Evolutionary conservation across 2,113 vertebrate genomes (phyloP), one percentile per base, ranked within the genome.

Genomic region (Hippocampus zosterae): DNA sequence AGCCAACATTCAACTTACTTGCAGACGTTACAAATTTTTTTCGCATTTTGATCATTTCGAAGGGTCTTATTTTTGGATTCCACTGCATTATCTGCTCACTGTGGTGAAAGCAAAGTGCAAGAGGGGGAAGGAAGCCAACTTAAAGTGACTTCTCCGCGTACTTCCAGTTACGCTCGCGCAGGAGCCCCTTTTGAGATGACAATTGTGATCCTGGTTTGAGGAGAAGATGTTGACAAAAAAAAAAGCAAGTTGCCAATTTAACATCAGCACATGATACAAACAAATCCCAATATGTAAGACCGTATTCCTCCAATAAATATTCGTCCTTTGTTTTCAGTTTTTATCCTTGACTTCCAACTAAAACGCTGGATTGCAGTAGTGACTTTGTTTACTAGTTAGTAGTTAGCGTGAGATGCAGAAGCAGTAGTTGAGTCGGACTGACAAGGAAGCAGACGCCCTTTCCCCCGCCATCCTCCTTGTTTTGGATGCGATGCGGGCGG

Each of bases 291-390:
- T 60, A 76, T 83, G 79, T 82, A 82, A 91, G 79, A 89, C 81
- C 76, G 84, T 75, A 81, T 80, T 78, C 81, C 82, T 85, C 81
- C 86, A 91, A 93, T 91, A 92, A 91, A 93, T 92, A 93, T 81
- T 86, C 80, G 77, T 80, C 77, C 74, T 86, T 86, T 84, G 71
- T 70, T 81, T 78, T 87, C 79, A 85, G 73, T 83, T 86, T 79
- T 10, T 1, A 23, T 55, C 52, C 52, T 55, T 75, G 82, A 80
- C 82, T 60, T 88, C 92, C 92, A 93, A 92, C 92, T 93, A 92
- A 89, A 93, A 92, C 91, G 90, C 78, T 93, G 92, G 92, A 92
- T 77, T 67, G 91, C 88, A 91, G 90, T 87, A 88, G 88, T 90
- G 87, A 84, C 84, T 89, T 72, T 82, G 83, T 69, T 90, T 91